phyloP scores from a whole-genome alignment of 2,113 vertebrate genomes.

The Eira barbara region DNA sequence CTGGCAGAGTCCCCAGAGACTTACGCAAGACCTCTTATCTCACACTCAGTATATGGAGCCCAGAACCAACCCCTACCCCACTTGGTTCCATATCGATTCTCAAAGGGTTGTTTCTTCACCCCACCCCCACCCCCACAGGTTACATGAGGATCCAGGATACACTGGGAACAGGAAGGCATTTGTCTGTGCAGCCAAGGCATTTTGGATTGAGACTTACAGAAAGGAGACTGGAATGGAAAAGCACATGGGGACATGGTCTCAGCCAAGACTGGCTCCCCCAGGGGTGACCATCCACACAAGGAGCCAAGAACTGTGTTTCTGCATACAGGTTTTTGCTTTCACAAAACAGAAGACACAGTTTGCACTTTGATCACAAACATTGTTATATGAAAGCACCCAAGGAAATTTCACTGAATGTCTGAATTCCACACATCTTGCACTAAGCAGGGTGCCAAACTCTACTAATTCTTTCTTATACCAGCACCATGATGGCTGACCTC shows the following conservation, averaged over 20 bases:
- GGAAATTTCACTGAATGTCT: neutral
- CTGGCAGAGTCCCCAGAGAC: neutral
- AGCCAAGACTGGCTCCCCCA: neutral
- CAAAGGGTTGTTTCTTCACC: neutral
- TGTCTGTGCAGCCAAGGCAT: neutral
- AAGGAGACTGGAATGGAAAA: neutral
- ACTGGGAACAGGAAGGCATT: neutral
- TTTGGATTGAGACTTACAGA: neutral
- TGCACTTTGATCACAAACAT: too few species aligned
- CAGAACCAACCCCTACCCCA: neutral
- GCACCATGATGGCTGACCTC: neutral
- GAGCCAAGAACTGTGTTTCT: neutral
- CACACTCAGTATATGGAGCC: neutral
- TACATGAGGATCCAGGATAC: neutral
- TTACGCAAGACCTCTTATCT: neutral
- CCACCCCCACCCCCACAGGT: neutral
- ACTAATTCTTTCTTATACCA: neutral
- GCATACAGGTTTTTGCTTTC: neutral
- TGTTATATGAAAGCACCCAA: neutral
- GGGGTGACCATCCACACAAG: too few species aligned
- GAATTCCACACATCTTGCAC: neutral
- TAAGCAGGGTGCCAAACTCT: neutral
- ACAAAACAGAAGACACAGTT: neutral
- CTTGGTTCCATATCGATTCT: neutral
- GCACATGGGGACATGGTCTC: accelerated